These are phyloP conservation scores for Sylvilagus floridanus DNA, from an alignment of 2,797 vertebrate genomes.

Conservation along the genomic window DNA sequence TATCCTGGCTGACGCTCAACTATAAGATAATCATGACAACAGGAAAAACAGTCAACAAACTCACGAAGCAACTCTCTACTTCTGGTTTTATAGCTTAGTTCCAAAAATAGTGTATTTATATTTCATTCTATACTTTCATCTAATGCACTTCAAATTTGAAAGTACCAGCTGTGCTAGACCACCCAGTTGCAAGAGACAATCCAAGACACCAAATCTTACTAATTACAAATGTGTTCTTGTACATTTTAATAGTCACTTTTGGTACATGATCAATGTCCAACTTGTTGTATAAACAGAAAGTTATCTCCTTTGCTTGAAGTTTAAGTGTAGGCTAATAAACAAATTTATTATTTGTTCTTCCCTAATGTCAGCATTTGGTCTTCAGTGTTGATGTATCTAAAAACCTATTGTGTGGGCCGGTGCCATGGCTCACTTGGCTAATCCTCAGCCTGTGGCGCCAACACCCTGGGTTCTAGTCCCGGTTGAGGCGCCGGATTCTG, in stretches of 20 bases:
- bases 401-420: neutral
- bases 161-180: neutral
- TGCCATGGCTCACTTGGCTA: too few relatives aligned
- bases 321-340: neutral
- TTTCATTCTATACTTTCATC: neutral
- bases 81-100: conserved; percentile 15
- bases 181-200: neutral
- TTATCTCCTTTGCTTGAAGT: conserved; percentile 32
- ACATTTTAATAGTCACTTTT: neutral
- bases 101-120: neutral
- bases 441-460: too few relatives aligned
- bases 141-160: conserved; percentile 3
- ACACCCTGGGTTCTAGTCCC: too few relatives aligned
- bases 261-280: conserved; percentile 29
- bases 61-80: neutral
- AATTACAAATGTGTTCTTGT: neutral
- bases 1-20: neutral
- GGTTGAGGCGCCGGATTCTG: too few relatives aligned
- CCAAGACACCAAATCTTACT: conserved; percentile 56
- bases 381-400: conserved; percentile 25
- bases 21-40: conserved; percentile 28
- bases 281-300: conserved; percentile 37
- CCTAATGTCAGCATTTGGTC: conserved; percentile 31
- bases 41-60: conserved; percentile 2
- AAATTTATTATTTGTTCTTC: conserved; percentile 2